phyloP scores from a whole-genome alignment of 64 coral and sea anemone species.

The Dendrophyllia cribrosa region DNA sequence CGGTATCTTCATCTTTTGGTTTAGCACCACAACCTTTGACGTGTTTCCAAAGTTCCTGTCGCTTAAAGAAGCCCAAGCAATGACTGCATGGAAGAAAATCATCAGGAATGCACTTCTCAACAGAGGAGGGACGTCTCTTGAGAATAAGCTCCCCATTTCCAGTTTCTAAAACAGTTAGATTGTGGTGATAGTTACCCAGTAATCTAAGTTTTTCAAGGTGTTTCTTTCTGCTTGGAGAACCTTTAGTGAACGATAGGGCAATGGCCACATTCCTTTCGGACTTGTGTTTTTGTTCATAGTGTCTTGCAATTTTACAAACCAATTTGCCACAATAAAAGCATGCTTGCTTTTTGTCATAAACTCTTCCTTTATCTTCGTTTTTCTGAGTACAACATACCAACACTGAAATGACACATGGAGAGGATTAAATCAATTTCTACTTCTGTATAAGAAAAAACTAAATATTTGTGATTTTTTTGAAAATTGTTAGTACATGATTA shows the following conservation, averaged over 20 bases:
- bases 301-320: constrained; percentile 39
- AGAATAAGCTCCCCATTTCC: constrained; percentile 48
- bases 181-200: constrained; percentile 64
- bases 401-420: constrained; percentile 5
- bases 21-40: background rate
- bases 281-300: constrained; percentile 27
- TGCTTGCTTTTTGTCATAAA: constrained; percentile 20
- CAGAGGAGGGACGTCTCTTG: constrained; percentile 14
- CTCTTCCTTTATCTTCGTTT: background rate
- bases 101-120: background rate
- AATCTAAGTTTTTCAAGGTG: constrained; percentile 43
- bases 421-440: background rate
- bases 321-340: constrained; percentile 51
- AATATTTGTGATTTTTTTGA: background rate
- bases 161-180: constrained; percentile 34
- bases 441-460: background rate
- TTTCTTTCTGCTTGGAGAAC: constrained; percentile 17
- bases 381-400: background rate
- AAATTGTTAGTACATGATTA: too few species aligned
- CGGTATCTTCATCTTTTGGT: background rate
- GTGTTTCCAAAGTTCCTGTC: constrained; percentile 64
- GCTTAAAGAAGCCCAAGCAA: constrained; percentile 53
- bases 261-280: constrained; percentile 36
- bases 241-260: constrained; percentile 27
- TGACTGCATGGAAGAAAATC: constrained; percentile 55